Percentiles rank a stretch among this genome's conserved stretches.
phyloP scores from a whole-genome alignment of 2,113 vertebrate species.

The Pedionomus torquatus region DNA sequence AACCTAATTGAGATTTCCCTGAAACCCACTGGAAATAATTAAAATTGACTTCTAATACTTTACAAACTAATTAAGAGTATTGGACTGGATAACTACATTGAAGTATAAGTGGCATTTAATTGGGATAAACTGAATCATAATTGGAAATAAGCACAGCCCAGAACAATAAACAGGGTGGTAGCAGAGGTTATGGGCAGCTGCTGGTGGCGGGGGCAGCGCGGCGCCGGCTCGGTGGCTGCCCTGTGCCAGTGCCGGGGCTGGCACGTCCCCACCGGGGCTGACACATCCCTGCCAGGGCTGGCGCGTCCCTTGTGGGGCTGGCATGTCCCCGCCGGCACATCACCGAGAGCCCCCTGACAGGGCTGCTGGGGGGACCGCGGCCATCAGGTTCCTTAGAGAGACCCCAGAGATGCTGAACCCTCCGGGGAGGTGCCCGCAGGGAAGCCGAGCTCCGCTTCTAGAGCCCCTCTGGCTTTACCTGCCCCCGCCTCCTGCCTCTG shows the following conservation, averaged over 20 bases:
- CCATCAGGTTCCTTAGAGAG: rapidly evolving
- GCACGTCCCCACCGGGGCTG: background rate
- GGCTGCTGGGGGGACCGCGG: rapidly evolving
- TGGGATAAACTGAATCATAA: slow-evolving; percentile 30
- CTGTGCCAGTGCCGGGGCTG: rapidly evolving
- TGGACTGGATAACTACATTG: slow-evolving; percentile 58
- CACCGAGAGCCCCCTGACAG: rapidly evolving
- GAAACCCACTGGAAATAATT: slow-evolving; percentile 68
- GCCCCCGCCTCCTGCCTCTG: background rate
- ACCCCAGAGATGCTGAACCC: background rate
- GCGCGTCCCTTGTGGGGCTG: too few relatives aligned
- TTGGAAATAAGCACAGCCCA: background rate
- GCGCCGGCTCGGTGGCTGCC: background rate
- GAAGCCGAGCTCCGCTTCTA: background rate
- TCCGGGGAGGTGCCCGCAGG: background rate
- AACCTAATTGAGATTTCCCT: slow-evolving; percentile 55
- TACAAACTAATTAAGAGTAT: slow-evolving; percentile 69
- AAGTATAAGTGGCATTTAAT: slow-evolving; percentile 56
- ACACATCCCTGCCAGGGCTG: background rate
- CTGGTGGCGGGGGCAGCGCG: rapidly evolving
- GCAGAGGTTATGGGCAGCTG: background rate
- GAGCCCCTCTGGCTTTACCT: background rate
- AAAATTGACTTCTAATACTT: slow-evolving; percentile 68
- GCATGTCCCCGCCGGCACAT: background rate
- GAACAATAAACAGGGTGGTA: background rate